phyloP scores from a whole-genome alignment of 2,113 vertebrate genomes.

The Puntigrus tetrazona region DNA sequence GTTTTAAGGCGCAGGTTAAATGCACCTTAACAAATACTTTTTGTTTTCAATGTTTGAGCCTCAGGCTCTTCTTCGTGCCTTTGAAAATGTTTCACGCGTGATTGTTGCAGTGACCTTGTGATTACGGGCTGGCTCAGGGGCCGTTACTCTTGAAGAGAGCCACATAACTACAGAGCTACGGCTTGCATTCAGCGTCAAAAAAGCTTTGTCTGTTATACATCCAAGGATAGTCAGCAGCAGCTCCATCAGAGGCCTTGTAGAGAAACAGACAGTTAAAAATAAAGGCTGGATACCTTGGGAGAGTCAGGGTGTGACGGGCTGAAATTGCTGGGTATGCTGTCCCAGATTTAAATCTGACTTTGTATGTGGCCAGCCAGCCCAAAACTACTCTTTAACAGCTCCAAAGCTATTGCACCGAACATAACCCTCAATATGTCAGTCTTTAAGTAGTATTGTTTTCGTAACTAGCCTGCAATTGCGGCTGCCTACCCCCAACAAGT shows the following conservation, averaged over 20 bases:
- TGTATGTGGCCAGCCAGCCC: conserved; percentile 61
- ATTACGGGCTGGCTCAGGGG: conserved; percentile 9
- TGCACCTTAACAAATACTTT: conserved; percentile 17
- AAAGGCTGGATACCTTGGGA: conserved; percentile 69
- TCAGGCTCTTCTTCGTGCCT: conserved; percentile 19
- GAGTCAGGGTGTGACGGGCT: conserved; percentile 72
- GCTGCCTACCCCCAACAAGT: conserved; percentile 33
- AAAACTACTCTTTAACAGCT: conserved; percentile 46
- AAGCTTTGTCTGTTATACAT: conserved; percentile 34
- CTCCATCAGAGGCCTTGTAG: conserved; percentile 38
- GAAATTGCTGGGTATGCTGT: conserved; percentile 74
- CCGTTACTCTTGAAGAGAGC: conserved; percentile 3
- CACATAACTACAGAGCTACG: conserved; percentile 16
- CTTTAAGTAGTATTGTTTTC: conserved; percentile 48
- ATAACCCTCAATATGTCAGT: conserved; percentile 50
- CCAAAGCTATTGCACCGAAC: conserved; percentile 42
- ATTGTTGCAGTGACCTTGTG: conserved; percentile 47
- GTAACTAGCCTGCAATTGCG: conserved; percentile 45
- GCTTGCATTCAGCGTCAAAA: conserved; percentile 31
- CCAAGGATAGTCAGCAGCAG: conserved; percentile 37
- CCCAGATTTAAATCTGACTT: conserved; percentile 67
- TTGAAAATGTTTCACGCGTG: conserved; percentile 12
- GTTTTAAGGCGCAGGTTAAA: conserved; percentile 1
- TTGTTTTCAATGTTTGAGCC: conserved; percentile 9
- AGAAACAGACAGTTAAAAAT: conserved; percentile 71